phyloP scores from a whole-genome alignment of 2,888 invertebrate species.

The Chirona hameri region DNA sequence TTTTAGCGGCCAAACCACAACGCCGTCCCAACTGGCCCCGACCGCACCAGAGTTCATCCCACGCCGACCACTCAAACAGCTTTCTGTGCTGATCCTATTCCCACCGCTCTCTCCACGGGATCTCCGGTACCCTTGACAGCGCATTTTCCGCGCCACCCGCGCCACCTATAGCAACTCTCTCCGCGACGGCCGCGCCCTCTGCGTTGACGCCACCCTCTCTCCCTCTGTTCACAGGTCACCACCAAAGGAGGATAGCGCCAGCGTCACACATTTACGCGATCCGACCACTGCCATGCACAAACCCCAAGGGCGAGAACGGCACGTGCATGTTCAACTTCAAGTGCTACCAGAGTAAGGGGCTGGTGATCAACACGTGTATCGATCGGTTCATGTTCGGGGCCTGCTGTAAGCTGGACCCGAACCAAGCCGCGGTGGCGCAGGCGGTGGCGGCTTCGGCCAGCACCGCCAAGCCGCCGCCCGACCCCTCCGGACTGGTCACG shows the following conservation, averaged over 20 bases:
- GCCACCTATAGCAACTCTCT: no score
- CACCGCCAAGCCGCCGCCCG: constrained; percentile 22
- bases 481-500: constrained; percentile 31
- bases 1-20: no score
- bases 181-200: no score
- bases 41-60: no score
- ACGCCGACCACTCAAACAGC: no score
- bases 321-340: constrained; percentile 94
- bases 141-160: no score
- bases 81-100: no score
- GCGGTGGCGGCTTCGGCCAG: constrained; percentile 27
- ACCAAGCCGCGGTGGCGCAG: background rate
- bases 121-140: no score
- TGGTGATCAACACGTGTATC: constrained; percentile 85
- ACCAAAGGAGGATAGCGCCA: background rate
- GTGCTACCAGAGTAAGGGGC: constrained; percentile 71
- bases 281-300: constrained; percentile 10
- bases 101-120: no score
- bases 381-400: constrained; percentile 90
- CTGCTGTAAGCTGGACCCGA: constrained; percentile 62
- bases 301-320: constrained; percentile 47
- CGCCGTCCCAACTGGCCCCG: no score
- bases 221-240: background rate
- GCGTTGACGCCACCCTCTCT: background rate
- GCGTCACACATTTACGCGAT: background rate